These are phyloP conservation scores for Hirtodrosophila confusa DNA, from an alignment of 2,888 invertebrate genomes.

Conservation along the genomic window DNA sequence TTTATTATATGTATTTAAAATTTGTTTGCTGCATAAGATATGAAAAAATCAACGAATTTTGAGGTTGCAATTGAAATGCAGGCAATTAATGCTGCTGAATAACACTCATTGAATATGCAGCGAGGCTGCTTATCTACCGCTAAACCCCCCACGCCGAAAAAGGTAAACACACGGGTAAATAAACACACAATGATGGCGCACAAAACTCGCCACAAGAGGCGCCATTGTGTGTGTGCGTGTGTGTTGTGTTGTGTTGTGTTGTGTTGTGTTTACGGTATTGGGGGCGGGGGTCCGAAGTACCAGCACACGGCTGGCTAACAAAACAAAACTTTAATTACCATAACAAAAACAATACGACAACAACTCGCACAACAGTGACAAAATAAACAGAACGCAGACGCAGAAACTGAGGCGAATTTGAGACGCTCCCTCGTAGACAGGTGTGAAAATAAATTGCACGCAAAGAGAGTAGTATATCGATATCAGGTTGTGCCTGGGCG, in stretches of 20 bases:
- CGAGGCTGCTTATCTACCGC: background rate
- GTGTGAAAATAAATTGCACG: slow-evolving; percentile 59
- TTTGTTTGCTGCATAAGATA: too few relatives aligned
- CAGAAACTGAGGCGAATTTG: slow-evolving; percentile 28
- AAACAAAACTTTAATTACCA: slow-evolving; percentile 53
- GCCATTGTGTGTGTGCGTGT: slow-evolving; percentile 11
- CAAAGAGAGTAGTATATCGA: slow-evolving; percentile 1
- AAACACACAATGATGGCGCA: background rate
- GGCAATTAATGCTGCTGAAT: slow-evolving; percentile 8
- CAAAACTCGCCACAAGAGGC: slow-evolving; percentile 20
- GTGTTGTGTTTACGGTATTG: background rate
- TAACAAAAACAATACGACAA: slow-evolving; percentile 47
- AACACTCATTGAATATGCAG: slow-evolving; percentile 19
- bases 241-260: too few relatives aligned
- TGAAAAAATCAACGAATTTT: too few relatives aligned
- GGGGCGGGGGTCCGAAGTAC: too few relatives aligned
- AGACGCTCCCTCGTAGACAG: slow-evolving; percentile 40
- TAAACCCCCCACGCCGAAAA: too few relatives aligned
- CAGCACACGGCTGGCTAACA: slow-evolving; percentile 14
- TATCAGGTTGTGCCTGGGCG: slow-evolving; percentile 25
- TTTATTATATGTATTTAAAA: too few relatives aligned
- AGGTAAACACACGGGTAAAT: too few relatives aligned
- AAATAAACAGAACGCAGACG: slow-evolving; percentile 52
- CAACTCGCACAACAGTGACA: slow-evolving; percentile 60
- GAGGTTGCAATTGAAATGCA: too few relatives aligned